Evolutionary conservation across 2,797 vertebrate species (phyloP), one percentile per base, ranked within the genome.

Genomic region (Rhyacichthys aspro): DNA sequence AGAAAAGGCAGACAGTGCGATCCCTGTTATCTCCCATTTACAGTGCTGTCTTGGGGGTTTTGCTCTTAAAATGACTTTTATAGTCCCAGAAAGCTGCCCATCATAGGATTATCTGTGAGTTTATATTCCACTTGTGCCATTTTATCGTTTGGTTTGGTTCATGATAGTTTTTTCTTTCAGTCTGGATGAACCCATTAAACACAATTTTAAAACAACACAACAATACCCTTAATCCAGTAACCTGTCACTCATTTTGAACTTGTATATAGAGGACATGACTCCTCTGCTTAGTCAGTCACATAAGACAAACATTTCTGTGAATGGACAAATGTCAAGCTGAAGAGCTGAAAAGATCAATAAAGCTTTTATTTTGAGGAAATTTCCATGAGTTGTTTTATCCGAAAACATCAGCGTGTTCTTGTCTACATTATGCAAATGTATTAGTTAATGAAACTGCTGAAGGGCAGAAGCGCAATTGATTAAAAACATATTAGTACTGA

Each of bases 21-120:
- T 48, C 62, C 49, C 53, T 66, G 54, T 38, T 32, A 32, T 75
- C 76, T 77, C 61, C 55, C 60, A 44, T 71, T 63, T 63, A 65
- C 43, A 34, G 28, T 43, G 19, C 33, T 28, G 46, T 72, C 48
- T 48, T 38, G 9, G 36, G n/a, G 16, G 34, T 45, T 55, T 59
- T 62, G 17, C 55, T 60, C 6, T 9, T 59, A 52, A 74, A 64
- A 53, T 65, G 34, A 52, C 49, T 52, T 39, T 55, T 45, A n/a
- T n/a, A 18, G 14, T 57, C 64, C 17, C 6, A 49, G 33, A 33
- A 49, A 37, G 36, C 52, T n/a, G 41, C 38, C 55, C 59, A 43
- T 56, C 16, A 19, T 14, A 17, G 38, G 42, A 10, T 9, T 36
- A 7, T 56, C n/a, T 23, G 15, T 45, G 41, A 11, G 55, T 11